phyloP scores from a whole-genome alignment of 2,888 invertebrate species.

The Clivina fossor region DNA sequence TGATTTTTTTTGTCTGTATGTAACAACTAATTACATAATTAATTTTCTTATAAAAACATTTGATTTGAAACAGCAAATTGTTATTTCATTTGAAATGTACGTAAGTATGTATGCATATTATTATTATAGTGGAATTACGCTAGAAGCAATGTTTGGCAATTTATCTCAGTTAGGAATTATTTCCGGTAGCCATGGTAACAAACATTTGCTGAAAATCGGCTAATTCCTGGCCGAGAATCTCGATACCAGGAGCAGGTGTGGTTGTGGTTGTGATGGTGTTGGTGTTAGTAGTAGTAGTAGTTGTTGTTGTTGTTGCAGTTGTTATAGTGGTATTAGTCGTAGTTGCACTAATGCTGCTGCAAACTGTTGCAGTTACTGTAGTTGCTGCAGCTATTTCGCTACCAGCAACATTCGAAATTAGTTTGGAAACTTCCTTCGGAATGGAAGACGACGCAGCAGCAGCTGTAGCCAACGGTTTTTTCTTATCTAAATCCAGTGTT shows the following conservation, averaged over 20 bases:
- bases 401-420: constrained; percentile 18
- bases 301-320: constrained; percentile 35
- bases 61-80: neutral
- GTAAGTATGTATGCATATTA: constrained; percentile 2
- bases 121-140: neutral
- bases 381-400: neutral
- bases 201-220: constrained; percentile 55
- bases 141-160: neutral
- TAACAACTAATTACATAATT: too few species aligned
- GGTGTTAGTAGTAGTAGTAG: constrained; percentile 43
- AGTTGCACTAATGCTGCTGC: constrained; percentile 43
- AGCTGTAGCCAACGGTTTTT: constrained; percentile 40
- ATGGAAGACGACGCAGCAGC: constrained; percentile 28
- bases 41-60: too few species aligned
- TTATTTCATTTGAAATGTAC: neutral
- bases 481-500: constrained; percentile 43
- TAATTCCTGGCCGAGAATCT: constrained; percentile 52
- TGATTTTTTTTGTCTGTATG: too few species aligned
- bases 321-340: constrained; percentile 41
- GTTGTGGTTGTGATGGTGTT: constrained; percentile 41
- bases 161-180: constrained; percentile 45
- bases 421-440: too few species aligned
- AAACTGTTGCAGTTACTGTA: constrained; percentile 34
- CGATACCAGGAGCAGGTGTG: constrained; percentile 47
- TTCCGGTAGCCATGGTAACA: constrained; percentile 54